Base-by-base conservation (phyloP, 2,113 vertebrate genomes). In the Lepidothrix coronata region DNA sequence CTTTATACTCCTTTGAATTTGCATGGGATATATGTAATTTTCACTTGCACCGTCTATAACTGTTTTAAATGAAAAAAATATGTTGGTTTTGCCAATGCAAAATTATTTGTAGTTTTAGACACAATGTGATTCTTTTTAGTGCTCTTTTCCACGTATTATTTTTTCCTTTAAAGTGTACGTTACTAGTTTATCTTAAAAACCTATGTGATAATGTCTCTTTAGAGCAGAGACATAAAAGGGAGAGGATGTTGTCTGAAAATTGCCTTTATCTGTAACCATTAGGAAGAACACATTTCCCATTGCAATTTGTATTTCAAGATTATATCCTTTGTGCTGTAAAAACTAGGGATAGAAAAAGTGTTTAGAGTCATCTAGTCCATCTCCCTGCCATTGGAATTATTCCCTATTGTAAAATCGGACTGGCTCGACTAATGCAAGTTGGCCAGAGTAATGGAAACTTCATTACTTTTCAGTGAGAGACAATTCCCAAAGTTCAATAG, bases 361-460 rank as follows among this genome's bases (percentile, higher is more conserved):
- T 79, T 96, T 72, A 81, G 30, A 88, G 52, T 88, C 9, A 75
- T 76, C 59, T 80, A 66, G 33, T 73, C 66, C 68, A 67, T 71
- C 66, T 94, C 66, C 74, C 39, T 91, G 30, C 43, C 54, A 67
- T 27, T 88, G 33, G 12, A 95, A 61, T 85, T 94, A 92, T 84
- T 95, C 84, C 80, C 84, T 79, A 46, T 51, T 88, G 74, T 92
- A 95, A 94, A 93, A 93, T 90, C 86, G 44, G 57, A 86, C 52
- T 83, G 81, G 31, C 17, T 95, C 3, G 0, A 81, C 24, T 92
- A 76, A 88, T 51, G 73, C 41, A 78, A 90, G 71, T 70, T 96
- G 74, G 22, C n/a, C 72, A 88, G 54, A 92, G 35, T 73, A 95
- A 88, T 51, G 70, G 62, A 88, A 95, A 80, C 84, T 21, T 79